Evolutionary conservation across 2,113 vertebrate genomes (phyloP), one percentile per base, ranked within the genome.

Genomic region (Bujurquina vittata): DNA sequence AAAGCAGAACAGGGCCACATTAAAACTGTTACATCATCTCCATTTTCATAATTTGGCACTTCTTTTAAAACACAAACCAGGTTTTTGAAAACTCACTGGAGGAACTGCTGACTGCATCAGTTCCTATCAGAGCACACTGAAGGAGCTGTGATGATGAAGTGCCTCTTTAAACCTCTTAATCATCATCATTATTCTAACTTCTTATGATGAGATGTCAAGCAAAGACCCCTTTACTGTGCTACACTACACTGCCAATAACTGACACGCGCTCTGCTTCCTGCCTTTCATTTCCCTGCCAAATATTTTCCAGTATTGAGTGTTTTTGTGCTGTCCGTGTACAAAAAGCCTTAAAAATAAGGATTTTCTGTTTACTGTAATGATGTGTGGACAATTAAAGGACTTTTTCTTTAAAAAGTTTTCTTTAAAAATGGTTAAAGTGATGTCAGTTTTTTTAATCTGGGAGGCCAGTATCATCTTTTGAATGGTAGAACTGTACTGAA

Each of bases 211-310:
- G 4, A 72, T 72, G 46, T 15, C 29, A 56, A n/a, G 63, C 73
- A 55, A 52, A 22, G 54, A 78, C 56, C 83, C 79, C 76, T 85
- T 81, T 80, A 79, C 58, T 82, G 56, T 54, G 10, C 55, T 37
- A 2, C 15, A 62, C 84, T 69, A 77, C 80, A 83, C 87, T 87
- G 87, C 86, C 89, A 92, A 79, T 9, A 84, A 17, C 46, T 43
- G 26, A 79, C 58, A 37, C 9, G 26, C 49, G 3, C 67, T 79
- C 62, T 23, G 73, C 75, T 20, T 63, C 59, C 7, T 46, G 29
- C 59, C 22, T 57, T 31, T 75, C 4, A 79, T 69, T 57, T 83
- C 74, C 57, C 81, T 63, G 88, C 91, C 90, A 93, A 91, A 87
- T 33, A 5, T 9, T 80, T 79, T 74, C 33, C 83, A 83, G 88